Conservation (phyloP, 2,113 vertebrate genomes). For the Typhlomys cinereus region DNA sequence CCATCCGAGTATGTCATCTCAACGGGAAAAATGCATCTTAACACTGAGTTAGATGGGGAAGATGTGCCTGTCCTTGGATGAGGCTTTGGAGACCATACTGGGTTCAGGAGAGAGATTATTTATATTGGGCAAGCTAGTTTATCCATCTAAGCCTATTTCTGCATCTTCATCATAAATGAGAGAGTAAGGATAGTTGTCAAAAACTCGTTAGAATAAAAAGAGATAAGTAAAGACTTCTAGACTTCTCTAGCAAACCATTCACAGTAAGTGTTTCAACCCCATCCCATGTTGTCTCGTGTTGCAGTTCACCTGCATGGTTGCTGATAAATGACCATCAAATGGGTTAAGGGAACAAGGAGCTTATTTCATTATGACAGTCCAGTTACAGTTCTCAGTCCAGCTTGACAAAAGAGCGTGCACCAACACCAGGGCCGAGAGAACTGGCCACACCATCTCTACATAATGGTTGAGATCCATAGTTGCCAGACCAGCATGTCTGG, state of each 20-base stretch:
- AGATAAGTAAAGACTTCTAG: neutral
- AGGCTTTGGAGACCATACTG: neutral
- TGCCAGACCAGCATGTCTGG: too few species aligned
- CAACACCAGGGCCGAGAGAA: too few species aligned
- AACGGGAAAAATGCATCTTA: neutral
- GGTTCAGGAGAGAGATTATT: neutral
- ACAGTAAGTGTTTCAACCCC: neutral
- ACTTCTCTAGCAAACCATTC: neutral
- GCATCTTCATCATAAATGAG: conserved; percentile 5
- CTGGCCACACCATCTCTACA: too few species aligned
- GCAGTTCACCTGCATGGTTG: too few species aligned
- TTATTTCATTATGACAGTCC: too few species aligned
- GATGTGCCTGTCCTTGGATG: neutral
- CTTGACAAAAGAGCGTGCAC: too few species aligned
- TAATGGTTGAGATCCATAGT: too few species aligned
- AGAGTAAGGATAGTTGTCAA: neutral
- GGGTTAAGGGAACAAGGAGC: too few species aligned
- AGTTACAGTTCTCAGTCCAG: too few species aligned
- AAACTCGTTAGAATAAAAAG: neutral
- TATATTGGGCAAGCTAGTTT: neutral
- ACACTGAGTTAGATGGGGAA: neutral
- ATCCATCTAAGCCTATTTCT: neutral
- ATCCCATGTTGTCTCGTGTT: too few species aligned
- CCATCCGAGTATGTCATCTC: neutral
- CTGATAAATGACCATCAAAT: too few species aligned